Evolutionary conservation across 2,113 vertebrate species (phyloP).

Genomic region (Limanda limanda): DNA sequence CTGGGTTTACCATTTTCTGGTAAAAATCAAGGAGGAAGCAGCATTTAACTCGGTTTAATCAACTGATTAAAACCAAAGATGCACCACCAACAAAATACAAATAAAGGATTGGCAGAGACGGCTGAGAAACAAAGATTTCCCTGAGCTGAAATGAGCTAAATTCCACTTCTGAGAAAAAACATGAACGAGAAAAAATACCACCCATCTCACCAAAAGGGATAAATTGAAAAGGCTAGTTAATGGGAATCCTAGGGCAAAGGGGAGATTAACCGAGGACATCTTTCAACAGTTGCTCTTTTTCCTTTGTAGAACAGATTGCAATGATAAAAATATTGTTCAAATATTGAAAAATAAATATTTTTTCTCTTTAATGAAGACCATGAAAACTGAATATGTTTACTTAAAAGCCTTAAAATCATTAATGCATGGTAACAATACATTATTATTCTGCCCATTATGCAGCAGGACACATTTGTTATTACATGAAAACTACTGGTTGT

Average conservation of each 20-base stretch:
- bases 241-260: background rate
- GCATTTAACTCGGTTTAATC: conserved; percentile 17
- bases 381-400: conserved; percentile 7
- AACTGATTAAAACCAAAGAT: conserved; percentile 18
- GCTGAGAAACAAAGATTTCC: conserved; percentile 1
- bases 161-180: background rate
- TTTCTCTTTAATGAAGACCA: background rate
- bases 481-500: background rate
- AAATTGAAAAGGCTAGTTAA: background rate
- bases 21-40: conserved; percentile 2
- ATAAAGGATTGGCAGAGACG: background rate
- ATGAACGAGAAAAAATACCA: background rate
- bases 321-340: background rate
- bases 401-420: background rate
- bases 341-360: background rate
- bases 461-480: no score
- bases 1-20: conserved; percentile 2
- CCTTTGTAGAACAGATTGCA: background rate
- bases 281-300: background rate
- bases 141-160: background rate
- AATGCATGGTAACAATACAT: no score
- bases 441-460: no score
- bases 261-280: background rate
- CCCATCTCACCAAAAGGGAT: background rate
- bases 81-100: background rate